A percentile compares a stretch with the other conserved stretches of the same genome.
Evolutionary conservation across 2,888 invertebrate species (phyloP).

Genomic region (Drosophila conformis): DNA sequence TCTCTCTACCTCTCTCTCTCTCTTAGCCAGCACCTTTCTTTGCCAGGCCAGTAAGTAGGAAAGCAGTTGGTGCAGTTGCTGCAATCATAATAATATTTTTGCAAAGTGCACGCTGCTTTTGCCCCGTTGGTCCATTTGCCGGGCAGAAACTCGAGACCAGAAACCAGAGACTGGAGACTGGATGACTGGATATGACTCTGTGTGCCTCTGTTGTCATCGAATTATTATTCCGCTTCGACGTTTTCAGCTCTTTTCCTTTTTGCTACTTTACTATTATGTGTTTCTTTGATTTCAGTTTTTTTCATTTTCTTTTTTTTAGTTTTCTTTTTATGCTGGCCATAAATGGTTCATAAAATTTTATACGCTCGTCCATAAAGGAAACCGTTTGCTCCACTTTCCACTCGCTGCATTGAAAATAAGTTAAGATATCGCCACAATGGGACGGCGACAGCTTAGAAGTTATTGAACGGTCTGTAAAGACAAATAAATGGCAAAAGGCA

Average conservation of each 20-base stretch:
- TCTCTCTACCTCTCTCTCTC: background rate
- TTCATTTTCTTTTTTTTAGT: background rate
- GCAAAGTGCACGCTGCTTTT: constrained; percentile 41
- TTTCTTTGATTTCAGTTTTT: constrained; percentile 65
- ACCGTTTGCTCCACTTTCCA: constrained; percentile 69
- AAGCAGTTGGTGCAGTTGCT: constrained; percentile 45
- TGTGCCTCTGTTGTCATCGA: constrained; percentile 60
- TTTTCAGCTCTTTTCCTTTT: constrained; percentile 63
- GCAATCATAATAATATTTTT: constrained; percentile 71
- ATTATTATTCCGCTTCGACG: constrained; percentile 68
- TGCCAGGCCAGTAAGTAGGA: constrained; percentile 11
- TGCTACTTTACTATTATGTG: constrained; percentile 69
- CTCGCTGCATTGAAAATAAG: constrained; percentile 53
- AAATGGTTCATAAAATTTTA: constrained; percentile 73
- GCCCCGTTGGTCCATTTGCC: constrained; percentile 25
- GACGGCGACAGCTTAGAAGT: constrained; percentile 38
- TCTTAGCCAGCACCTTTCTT: background rate
- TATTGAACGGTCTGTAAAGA: constrained; percentile 41
- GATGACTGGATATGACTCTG: constrained; percentile 30
- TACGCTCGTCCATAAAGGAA: constrained; percentile 69
- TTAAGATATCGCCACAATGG: constrained; percentile 30
- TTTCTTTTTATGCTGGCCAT: constrained; percentile 53
- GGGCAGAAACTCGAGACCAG: background rate
- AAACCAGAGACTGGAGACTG: constrained; percentile 22
- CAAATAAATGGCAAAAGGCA: constrained; percentile 30